A percentile compares a stretch with the other conserved stretches of the same genome.
phyloP scores from a whole-genome alignment of 2,113 vertebrate species.

The Ardeotis arabs region DNA sequence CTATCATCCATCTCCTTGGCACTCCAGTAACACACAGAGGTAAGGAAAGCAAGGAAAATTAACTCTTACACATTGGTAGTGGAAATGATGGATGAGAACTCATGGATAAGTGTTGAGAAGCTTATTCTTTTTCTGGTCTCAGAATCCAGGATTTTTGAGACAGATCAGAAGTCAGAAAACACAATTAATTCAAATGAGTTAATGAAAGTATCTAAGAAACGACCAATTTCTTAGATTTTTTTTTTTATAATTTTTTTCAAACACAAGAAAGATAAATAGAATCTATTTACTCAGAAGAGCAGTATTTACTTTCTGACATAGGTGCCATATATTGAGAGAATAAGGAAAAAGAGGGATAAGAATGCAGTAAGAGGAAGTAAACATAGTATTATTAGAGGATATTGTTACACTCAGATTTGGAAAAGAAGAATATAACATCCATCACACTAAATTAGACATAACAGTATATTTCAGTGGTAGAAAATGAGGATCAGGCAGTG shows the following conservation, averaged over 20 bases:
- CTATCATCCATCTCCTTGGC: not conserved
- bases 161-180: not conserved
- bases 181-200: not conserved
- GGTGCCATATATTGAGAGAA: not conserved
- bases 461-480: not conserved
- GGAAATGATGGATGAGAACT: not conserved
- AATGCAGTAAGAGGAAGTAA: not conserved
- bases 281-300: not conserved
- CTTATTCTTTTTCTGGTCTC: not conserved
- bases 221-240: not conserved
- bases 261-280: not conserved
- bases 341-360: not conserved
- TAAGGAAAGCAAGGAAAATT: not conserved
- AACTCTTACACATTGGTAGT: not conserved
- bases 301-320: not conserved
- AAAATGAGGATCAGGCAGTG: not conserved
- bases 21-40: not conserved
- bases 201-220: not conserved
- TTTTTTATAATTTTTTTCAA: not conserved
- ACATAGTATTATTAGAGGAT: not conserved
- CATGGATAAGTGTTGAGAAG: not conserved
- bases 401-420: not conserved
- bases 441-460: not conserved
- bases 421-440: not conserved
- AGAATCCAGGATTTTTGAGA: not conserved